Evolutionary conservation across 2,888 invertebrate species (phyloP), one percentile per base, ranked within the genome.

Genomic region (Mythimna vitellina): DNA sequence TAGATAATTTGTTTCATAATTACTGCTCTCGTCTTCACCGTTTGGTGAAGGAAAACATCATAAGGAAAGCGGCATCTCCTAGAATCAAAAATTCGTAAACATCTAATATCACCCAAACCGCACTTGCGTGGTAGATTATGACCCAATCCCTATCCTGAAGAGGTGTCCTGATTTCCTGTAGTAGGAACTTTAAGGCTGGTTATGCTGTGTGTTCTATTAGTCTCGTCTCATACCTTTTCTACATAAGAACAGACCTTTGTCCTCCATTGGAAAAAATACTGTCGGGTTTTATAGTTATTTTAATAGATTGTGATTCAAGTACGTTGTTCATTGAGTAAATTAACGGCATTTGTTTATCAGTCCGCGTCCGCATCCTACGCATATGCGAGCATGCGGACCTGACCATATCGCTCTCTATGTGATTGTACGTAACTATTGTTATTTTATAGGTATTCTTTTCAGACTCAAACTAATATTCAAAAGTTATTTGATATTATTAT

Each of bases 281-380:
- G 8, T 6, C 49, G 8, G 8, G 49, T 51, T n/a, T 1, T 51
- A n/a, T n/a, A 8, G n/a, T 51, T n/a, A 51, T 51, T 51, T 51
- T 54, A 63, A 46, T 58, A 63, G 14, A 14, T 70, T 70, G 10
- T 78, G 17, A 60, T 70, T 66, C 56, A 65, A 69, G 53, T 70
- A 58, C 32, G 60, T 56, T 67, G 54, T 20, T 57, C 64, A 65
- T 65, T 54, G 65, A 57, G 66, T 58, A 65, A 78, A 63, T 71
- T 60, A 65, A 60, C 49, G 38, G 46, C 63, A 54, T 66, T 38
- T 71, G 65, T 68, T 81, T 81, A 81, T 81, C 81, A 69, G 32
- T 5, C 1, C 14, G 53, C 66, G 46, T 81, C 81, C 81, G 78
- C 60, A 60, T 14, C 81, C 81, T 32, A 81, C 81, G 73, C 78